A percentile compares a stretch with the other conserved stretches of the same genome.
Conservation (phyloP, 2,888 invertebrate genomes). For the Blastobasis lacticolella region DNA sequence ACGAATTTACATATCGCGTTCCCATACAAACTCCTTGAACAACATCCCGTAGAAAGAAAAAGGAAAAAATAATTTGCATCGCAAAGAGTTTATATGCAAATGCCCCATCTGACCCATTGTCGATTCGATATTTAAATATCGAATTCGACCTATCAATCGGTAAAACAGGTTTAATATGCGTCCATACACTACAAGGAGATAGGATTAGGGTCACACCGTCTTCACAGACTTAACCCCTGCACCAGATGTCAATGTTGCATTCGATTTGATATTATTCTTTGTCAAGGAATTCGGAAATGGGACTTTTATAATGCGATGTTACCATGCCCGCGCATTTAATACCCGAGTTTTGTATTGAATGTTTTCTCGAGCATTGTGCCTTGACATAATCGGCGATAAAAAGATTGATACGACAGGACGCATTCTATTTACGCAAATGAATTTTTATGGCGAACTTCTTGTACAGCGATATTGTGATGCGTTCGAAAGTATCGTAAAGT, state of each 20-base stretch:
- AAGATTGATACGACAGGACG: not conserved
- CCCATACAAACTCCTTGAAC: constrained; percentile 51
- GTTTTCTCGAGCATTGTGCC: constrained; percentile 9
- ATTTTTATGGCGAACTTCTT: not conserved
- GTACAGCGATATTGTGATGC: no score
- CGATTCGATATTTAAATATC: constrained; percentile 52
- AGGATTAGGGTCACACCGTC: constrained; percentile 58
- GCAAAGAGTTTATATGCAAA: constrained; percentile 67
- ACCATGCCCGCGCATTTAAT: constrained; percentile 37
- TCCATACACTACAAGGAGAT: constrained; percentile 44
- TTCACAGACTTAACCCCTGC: constrained; percentile 26
- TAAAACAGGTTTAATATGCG: constrained; percentile 66
- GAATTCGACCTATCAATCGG: constrained; percentile 61
- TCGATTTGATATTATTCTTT: constrained; percentile 51
- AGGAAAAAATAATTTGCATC: constrained; percentile 58
- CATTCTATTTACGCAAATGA: not conserved
- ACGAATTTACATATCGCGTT: constrained; percentile 58
- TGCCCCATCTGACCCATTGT: constrained; percentile 51
- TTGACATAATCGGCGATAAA: constrained; percentile 9
- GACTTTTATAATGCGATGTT: constrained; percentile 45
- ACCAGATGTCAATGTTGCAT: constrained; percentile 61
- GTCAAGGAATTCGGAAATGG: constrained; percentile 54
- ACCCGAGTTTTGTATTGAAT: constrained; percentile 27
- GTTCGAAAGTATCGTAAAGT: no score
- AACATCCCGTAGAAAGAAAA: constrained; percentile 22